A percentile compares a stretch with the other conserved stretches of the same genome.
These are phyloP conservation scores for Tiphia femorata DNA, from an alignment of 2,888 invertebrate species.

Conservation along the genomic window DNA sequence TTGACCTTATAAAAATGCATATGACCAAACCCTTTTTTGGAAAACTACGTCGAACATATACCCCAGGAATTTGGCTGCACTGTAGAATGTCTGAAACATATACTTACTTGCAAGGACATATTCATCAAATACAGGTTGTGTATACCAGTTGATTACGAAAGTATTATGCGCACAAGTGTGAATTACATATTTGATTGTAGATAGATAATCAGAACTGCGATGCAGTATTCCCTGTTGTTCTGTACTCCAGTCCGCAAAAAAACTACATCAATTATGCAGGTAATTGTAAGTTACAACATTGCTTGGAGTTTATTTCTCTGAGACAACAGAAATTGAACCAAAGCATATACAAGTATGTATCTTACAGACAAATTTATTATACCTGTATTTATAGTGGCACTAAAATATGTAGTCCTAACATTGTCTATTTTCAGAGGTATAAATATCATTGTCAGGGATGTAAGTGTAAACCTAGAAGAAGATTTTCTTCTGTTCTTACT, in stretches of 20 bases:
- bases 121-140: slow-evolving; percentile 75
- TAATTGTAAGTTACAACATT: slow-evolving; percentile 56
- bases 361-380: neutral
- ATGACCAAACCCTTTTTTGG: slow-evolving; percentile 90
- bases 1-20: slow-evolving; percentile 87
- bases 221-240: slow-evolving; percentile 78
- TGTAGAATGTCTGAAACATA: slow-evolving; percentile 78
- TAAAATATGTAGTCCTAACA: no score
- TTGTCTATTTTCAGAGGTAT: slow-evolving; percentile 57
- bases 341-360: slow-evolving; percentile 55
- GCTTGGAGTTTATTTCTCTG: slow-evolving; percentile 56
- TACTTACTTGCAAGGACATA: slow-evolving; percentile 76
- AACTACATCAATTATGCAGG: slow-evolving; percentile 49
- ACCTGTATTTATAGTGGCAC: no score
- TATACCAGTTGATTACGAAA: slow-evolving; percentile 4
- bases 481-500: slow-evolving; percentile 56
- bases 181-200: slow-evolving; percentile 69
- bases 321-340: slow-evolving; percentile 56
- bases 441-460: slow-evolving; percentile 52
- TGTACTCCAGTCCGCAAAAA: slow-evolving; percentile 74
- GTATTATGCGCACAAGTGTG: neutral
- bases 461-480: slow-evolving; percentile 59
- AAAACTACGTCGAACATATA: slow-evolving; percentile 79
- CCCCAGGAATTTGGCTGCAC: slow-evolving; percentile 82
- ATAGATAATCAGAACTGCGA: slow-evolving; percentile 83